These are phyloP conservation scores for Anoplius nigerrimus DNA, from an alignment of 2,888 invertebrate genomes.

Conservation along the genomic window DNA sequence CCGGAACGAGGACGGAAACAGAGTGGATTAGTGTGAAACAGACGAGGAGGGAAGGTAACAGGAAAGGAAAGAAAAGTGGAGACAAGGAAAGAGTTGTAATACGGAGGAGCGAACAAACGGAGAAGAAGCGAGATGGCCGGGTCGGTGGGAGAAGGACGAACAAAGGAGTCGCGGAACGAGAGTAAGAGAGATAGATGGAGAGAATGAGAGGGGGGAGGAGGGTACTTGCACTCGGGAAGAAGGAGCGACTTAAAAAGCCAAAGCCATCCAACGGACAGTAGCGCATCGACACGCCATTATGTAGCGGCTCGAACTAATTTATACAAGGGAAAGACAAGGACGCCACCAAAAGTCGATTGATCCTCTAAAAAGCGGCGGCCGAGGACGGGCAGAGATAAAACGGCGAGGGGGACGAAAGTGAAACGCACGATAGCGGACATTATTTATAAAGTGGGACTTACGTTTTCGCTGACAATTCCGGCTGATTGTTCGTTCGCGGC, in stretches of 20 bases:
- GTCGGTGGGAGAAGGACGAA: constrained; percentile 18
- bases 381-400: constrained; percentile 13
- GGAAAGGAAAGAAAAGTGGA: constrained; percentile 8
- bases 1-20: constrained; percentile 24
- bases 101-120: constrained; percentile 20
- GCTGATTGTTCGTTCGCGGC: constrained; percentile 68
- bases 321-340: constrained; percentile 73
- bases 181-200: constrained; percentile 27
- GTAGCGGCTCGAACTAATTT: constrained; percentile 75
- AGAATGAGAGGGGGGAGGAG: constrained; percentile 8
- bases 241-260: constrained; percentile 42
- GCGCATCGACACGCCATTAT: constrained; percentile 75
- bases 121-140: constrained; percentile 19
- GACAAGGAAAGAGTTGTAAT: constrained; percentile 8
- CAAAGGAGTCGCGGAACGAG: constrained; percentile 17
- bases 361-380: constrained; percentile 19
- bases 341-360: constrained; percentile 66
- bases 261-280: constrained; percentile 58
- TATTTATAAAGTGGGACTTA: constrained; percentile 64
- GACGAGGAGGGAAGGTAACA: constrained; percentile 1
- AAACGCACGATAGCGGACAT: constrained; percentile 52
- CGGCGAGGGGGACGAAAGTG: constrained; percentile 40
- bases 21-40: not conserved
- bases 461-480: constrained; percentile 73
- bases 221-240: constrained; percentile 22